phyloP scores from a whole-genome alignment of 2,888 invertebrate species.

The Dione vanillae region DNA sequence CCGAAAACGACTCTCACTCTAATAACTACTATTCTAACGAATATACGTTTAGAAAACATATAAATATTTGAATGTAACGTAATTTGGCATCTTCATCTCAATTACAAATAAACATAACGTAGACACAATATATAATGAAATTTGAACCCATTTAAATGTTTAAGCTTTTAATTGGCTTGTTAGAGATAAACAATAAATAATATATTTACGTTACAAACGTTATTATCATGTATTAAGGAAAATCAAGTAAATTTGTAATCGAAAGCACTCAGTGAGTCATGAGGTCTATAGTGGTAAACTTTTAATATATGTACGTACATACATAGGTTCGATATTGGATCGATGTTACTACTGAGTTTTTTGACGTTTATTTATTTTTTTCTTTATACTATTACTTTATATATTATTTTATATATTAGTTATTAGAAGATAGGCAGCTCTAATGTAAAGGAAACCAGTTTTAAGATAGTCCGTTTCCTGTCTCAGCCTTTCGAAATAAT shows the following conservation, averaged over 20 bases:
- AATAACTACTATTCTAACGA: too few relatives aligned
- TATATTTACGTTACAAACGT: neutral
- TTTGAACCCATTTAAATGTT: neutral
- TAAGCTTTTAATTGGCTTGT: constrained; percentile 9
- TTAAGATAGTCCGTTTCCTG: too few relatives aligned
- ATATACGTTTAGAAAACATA: too few relatives aligned
- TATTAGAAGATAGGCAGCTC: too few relatives aligned
- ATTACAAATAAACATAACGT: constrained; percentile 7
- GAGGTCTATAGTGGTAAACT: too few relatives aligned
- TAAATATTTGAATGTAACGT: too few relatives aligned
- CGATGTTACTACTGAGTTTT: neutral
- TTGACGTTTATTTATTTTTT: neutral
- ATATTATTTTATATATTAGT: too few relatives aligned
- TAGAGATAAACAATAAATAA: neutral
- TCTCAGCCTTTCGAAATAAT: too few relatives aligned
- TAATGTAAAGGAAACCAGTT: too few relatives aligned
- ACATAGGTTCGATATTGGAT: neutral
- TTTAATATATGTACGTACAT: too few relatives aligned
- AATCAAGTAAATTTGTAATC: neutral
- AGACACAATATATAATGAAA: neutral
- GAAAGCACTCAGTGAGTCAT: neutral
- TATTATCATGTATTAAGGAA: neutral
- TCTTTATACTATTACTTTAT: too few relatives aligned
- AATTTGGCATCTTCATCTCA: neutral
- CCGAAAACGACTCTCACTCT: too few relatives aligned